Conservation (phyloP, 1,140 invertebrate genomes). For the Nasonia longicornis region DNA sequence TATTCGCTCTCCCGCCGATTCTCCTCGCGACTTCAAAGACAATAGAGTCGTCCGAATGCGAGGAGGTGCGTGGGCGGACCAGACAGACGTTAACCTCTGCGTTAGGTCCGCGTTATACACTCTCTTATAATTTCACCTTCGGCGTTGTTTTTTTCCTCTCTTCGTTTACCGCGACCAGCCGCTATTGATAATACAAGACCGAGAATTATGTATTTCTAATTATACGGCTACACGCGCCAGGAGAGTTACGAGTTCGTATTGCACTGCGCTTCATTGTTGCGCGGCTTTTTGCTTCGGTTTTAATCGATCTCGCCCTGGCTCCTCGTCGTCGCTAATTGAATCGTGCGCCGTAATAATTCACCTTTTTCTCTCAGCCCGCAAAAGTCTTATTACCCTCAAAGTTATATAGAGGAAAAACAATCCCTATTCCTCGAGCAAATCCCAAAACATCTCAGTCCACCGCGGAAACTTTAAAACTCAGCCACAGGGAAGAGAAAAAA, state of each 20-base stretch:
- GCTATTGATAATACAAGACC: slow-evolving; percentile 49
- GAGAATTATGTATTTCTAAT: slow-evolving; percentile 18
- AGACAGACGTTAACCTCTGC: slow-evolving; percentile 45
- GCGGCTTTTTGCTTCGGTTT: background rate
- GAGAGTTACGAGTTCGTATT: background rate
- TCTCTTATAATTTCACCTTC: slow-evolving; percentile 51
- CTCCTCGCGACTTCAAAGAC: slow-evolving; percentile 48
- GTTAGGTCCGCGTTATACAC: slow-evolving; percentile 42
- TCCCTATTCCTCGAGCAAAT: background rate
- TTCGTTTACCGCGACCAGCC: background rate
- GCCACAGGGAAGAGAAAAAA: background rate
- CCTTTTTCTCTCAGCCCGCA: background rate
- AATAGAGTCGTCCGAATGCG: slow-evolving; percentile 58
- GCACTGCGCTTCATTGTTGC: background rate
- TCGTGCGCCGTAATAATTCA: background rate
- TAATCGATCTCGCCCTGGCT: background rate
- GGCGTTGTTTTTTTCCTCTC: slow-evolving; percentile 44
- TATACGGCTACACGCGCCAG: background rate
- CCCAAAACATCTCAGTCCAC: background rate
- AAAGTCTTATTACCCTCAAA: background rate
- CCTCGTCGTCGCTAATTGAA: background rate
- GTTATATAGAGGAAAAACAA: background rate
- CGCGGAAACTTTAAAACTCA: background rate
- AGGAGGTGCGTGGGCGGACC: slow-evolving; percentile 52
- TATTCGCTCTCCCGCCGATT: background rate